Evolutionary conservation across 1,140 invertebrate genomes (phyloP), one percentile per base, ranked within the genome.

Genomic region (Ctenoplectra terminalis): DNA sequence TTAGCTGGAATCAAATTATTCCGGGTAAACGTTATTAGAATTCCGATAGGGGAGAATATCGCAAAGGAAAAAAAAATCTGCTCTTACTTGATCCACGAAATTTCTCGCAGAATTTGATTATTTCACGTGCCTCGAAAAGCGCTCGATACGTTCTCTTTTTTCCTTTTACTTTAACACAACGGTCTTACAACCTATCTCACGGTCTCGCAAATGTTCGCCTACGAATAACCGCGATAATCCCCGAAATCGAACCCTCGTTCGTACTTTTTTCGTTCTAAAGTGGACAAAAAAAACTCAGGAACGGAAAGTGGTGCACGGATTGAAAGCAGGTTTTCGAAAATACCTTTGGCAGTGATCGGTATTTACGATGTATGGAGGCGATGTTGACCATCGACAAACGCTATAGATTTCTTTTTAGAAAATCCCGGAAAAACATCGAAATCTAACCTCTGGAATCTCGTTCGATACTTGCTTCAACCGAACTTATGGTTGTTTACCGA

Each of bases 1-100:
- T 76, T 43, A 54, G n/a, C 26, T 26, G 46, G 17, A 13, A 48
- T 71, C 66, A n/a, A 40, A 78, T 78, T 71, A 58, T 78, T 40
- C 26, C 20, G 23, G 63, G 20, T 61, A 31, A 52, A 52, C 60
- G 11, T 67, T 48, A 5, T n/a, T 31, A 9, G 31, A 23, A 20
- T 17, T 61, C 58, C 29, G 23, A 23, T 8, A 34, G 58, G 58
- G 58, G 31, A 31, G 1, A 34, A 61, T 61, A 23, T 61, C 8
- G 31, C 31, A 34, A 23, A 0, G 31, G 26, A 31, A 4, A 31
- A 9, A 61, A 34, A 23, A 61, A 29, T 61, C 31, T 34, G 17
- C 23, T 61, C 34, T 61, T 61, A 34, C 58, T 34, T 31, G 0
- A 9, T n/a, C n/a, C n/a, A 2, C 7, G 20, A 61, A 61, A 61